Conservation (phyloP, 2,113 vertebrate genomes). For the Marmota monax region DNA sequence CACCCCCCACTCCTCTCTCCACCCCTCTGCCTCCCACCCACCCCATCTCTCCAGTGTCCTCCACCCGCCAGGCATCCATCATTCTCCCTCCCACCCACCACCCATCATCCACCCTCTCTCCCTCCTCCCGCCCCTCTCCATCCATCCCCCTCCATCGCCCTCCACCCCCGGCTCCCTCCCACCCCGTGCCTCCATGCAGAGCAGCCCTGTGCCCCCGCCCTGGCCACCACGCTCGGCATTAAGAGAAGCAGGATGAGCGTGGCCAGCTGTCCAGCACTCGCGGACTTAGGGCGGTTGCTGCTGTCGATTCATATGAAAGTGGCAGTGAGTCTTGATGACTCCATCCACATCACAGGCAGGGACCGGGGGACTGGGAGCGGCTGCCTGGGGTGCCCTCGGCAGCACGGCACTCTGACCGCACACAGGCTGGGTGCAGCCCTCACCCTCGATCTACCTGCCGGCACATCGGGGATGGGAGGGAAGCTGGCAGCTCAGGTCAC, state of each 20-base stretch:
- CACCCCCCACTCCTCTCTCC: too few species aligned
- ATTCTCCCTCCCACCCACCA: too few species aligned
- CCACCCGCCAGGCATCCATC: too few species aligned
- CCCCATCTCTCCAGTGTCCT: too few species aligned
- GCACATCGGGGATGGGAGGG: slow-evolving; percentile 6
- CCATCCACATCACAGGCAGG: background rate
- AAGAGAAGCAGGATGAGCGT: background rate
- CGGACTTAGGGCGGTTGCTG: rapidly evolving
- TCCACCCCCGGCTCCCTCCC: too few species aligned
- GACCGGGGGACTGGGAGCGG: background rate
- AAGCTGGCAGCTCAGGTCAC: slow-evolving; percentile 34
- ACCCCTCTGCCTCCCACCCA: background rate
- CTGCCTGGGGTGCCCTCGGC: background rate
- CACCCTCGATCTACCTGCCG: background rate
- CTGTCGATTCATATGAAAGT: rapidly evolving
- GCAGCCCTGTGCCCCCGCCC: background rate
- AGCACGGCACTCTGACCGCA: rapidly evolving
- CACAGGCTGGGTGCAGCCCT: background rate
- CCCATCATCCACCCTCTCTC: rapidly evolving
- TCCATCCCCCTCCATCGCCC: too few species aligned
- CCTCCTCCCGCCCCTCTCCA: too few species aligned
- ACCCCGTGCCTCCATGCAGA: too few species aligned
- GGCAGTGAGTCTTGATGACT: background rate
- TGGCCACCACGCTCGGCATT: too few species aligned
- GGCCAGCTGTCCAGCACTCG: rapidly evolving